phyloP scores from a whole-genome alignment of 2,888 invertebrate genomes.

The Peribatodes rhomboidaria region DNA sequence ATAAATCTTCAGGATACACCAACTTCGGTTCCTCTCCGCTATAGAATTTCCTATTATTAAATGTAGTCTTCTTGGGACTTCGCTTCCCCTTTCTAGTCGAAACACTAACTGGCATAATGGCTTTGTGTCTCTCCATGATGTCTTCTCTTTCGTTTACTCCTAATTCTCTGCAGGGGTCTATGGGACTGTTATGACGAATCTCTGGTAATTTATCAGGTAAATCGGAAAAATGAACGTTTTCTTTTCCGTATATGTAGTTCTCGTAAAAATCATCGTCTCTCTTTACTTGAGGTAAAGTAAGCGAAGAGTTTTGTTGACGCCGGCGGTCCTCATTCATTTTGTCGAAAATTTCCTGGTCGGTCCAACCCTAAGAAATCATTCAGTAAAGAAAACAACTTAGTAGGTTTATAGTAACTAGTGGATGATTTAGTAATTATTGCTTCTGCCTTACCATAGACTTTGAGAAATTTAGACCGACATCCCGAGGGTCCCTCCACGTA shows the following conservation, averaged over 20 bases:
- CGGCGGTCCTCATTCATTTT: constrained; percentile 69
- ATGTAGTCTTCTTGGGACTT: constrained; percentile 68
- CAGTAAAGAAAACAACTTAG: background rate
- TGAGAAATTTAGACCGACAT: constrained; percentile 91
- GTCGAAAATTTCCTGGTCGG: constrained; percentile 76
- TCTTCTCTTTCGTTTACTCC: constrained; percentile 10
- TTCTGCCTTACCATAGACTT: constrained; percentile 89
- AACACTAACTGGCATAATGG: constrained; percentile 16
- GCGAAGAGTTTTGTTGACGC: constrained; percentile 72
- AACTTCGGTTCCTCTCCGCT: constrained; percentile 69
- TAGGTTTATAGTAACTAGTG: background rate
- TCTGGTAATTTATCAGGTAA: constrained; percentile 69
- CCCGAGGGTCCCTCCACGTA: constrained; percentile 91
- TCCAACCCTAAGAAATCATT: constrained; percentile 72
- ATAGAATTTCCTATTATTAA: constrained; percentile 69
- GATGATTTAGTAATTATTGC: background rate
- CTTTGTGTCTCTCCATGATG: constrained; percentile 6
- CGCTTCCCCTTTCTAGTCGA: constrained; percentile 49
- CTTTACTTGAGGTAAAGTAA: constrained; percentile 84
- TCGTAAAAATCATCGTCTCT: constrained; percentile 73
- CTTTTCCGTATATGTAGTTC: constrained; percentile 55
- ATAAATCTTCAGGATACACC: constrained; percentile 61
- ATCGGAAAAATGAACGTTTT: constrained; percentile 52
- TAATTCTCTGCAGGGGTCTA: constrained; percentile 38
- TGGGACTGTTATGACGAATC: constrained; percentile 60